These are phyloP conservation scores for Thysanoteuthis rhombus DNA, from an alignment of 2,888 invertebrate species.

Conservation along the genomic window DNA sequence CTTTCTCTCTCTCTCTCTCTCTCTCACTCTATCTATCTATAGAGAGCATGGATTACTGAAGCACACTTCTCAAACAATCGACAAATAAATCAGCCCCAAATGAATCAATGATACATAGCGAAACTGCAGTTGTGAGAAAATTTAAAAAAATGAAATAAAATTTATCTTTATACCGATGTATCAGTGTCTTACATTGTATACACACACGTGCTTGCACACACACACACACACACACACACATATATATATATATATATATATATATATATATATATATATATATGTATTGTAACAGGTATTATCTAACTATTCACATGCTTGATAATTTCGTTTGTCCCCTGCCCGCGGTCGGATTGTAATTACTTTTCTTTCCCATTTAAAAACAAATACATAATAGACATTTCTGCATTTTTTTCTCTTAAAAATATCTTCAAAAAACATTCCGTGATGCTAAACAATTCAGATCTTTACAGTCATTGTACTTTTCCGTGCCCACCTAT, in stretches of 20 bases:
- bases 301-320: not conserved
- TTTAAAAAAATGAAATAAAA: no score
- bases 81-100: no score
- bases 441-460: not conserved
- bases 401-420: not conserved
- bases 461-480: not conserved
- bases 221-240: not conserved
- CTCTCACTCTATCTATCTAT: no score
- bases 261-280: not conserved
- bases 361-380: not conserved
- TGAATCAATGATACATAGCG: no score
- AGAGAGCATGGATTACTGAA: no score
- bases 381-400: not conserved
- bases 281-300: not conserved
- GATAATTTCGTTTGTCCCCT: not conserved
- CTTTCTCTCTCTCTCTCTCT: no score
- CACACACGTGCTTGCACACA: not conserved
- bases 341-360: not conserved
- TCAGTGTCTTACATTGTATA: no score
- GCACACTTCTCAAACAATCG: no score
- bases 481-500: not conserved
- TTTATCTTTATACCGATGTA: no score
- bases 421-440: not conserved
- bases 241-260: slow-evolving; percentile 12
- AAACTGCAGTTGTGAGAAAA: no score